Evolutionary conservation across 2,113 vertebrate species (phyloP).

Genomic region (Lamprologus lemairii): DNA sequence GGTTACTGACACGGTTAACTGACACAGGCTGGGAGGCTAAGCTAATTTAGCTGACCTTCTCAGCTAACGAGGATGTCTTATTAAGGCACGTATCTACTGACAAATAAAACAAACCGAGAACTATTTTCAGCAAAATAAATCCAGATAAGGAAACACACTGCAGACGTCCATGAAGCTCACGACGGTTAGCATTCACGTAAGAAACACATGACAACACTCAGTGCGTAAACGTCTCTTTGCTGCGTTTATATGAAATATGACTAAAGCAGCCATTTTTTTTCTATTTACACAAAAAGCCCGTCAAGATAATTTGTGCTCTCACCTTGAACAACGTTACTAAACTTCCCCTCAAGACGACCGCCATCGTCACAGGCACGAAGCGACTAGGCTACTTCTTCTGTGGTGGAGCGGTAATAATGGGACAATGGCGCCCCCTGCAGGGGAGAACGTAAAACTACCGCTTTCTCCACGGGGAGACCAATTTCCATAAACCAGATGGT

Average conservation of each 20-base stretch:
- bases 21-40: not conserved
- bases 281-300: not conserved
- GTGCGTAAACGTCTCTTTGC: not conserved
- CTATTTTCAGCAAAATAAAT: not conserved
- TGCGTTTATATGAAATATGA: not conserved
- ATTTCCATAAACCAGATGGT: not conserved
- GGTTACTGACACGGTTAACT: not conserved
- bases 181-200: not conserved
- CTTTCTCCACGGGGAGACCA: not conserved
- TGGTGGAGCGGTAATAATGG: not conserved
- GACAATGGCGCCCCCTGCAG: not conserved
- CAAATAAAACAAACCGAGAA: not conserved
- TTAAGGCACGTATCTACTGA: not conserved
- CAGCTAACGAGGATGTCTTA: not conserved
- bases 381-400: not conserved
- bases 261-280: not conserved
- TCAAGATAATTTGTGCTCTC: slow-evolving; percentile 8
- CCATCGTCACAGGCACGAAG: slow-evolving; percentile 43
- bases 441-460: not conserved
- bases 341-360: slow-evolving; percentile 60
- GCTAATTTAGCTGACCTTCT: not conserved
- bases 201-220: not conserved
- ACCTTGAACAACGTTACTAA: slow-evolving; percentile 72
- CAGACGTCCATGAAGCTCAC: not conserved
- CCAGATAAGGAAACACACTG: not conserved